These are phyloP conservation scores for Epizoanthus stellaris DNA, from an alignment of 92 coral and sea anemone species.

Conservation along the genomic window DNA sequence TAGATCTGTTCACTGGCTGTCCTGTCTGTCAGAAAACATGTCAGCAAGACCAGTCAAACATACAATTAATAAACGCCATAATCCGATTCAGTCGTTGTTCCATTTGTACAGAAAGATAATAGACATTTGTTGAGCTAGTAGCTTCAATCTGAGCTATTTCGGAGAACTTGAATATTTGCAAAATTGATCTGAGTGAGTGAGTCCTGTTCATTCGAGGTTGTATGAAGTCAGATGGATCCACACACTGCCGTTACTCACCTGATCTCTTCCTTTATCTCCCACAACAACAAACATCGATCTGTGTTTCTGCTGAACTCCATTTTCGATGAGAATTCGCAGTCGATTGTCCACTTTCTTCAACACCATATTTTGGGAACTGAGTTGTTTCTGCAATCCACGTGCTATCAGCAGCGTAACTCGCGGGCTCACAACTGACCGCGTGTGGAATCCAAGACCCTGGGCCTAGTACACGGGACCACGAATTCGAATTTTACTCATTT, in stretches of 20 bases:
- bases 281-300: slow-evolving; percentile 94
- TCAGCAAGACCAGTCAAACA: not conserved
- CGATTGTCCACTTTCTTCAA: slow-evolving; percentile 94
- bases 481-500: too few relatives aligned
- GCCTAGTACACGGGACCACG: not conserved
- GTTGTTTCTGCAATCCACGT: not conserved
- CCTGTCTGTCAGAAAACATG: not conserved
- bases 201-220: too few relatives aligned
- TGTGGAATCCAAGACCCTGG: not conserved
- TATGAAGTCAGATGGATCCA: too few relatives aligned
- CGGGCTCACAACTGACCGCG: slow-evolving; percentile 2
- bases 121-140: too few relatives aligned
- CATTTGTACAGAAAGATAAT: too few relatives aligned
- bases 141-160: not conserved
- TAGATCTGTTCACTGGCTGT: not conserved
- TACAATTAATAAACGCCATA: too few relatives aligned
- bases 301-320: slow-evolving; percentile 94
- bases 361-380: slow-evolving; percentile 75
- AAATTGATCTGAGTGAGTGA: too few relatives aligned
- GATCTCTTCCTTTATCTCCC: slow-evolving; percentile 99
- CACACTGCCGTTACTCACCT: slow-evolving; percentile 59
- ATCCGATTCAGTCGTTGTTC: too few relatives aligned
- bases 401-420: not conserved
- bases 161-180: not conserved
- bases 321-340: slow-evolving; percentile 88